Percentiles rank a stretch among this genome's conserved stretches.
Evolutionary conservation across 1,140 invertebrate species (phyloP).

Genomic region (Tetraneura akinire): DNA sequence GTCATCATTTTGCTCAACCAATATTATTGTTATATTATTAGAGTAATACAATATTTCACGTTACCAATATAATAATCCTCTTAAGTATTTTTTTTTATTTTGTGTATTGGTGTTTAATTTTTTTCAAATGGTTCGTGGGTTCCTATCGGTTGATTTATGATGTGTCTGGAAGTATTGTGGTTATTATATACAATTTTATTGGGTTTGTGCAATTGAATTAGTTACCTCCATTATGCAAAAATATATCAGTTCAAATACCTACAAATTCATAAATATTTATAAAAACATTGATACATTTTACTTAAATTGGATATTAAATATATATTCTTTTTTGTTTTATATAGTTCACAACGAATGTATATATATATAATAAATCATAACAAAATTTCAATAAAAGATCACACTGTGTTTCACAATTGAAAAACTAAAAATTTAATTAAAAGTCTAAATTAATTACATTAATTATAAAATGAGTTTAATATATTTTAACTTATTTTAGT

Average conservation of each 20-base stretch:
- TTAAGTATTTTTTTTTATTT: conserved; percentile 42
- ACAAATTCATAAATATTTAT: conserved; percentile 6
- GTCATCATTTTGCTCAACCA: conserved; percentile 50
- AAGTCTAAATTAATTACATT: conserved; percentile 1
- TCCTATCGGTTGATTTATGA: conserved; percentile 50
- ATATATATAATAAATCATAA: conserved; percentile 36
- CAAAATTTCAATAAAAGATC: conserved; percentile 8
- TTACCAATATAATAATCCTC: conserved; percentile 48
- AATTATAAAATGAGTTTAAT: too few species aligned
- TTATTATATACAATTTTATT: conserved; percentile 36
- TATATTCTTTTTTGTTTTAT: neutral
- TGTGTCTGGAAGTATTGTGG: conserved; percentile 18
- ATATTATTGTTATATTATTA: conserved; percentile 45
- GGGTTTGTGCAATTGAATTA: conserved; percentile 50
- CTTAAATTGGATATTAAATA: conserved; percentile 8
- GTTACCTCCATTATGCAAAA: conserved; percentile 24
- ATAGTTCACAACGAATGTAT: conserved; percentile 20
- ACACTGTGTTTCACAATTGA: conserved; percentile 39
- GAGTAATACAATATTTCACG: conserved; percentile 44
- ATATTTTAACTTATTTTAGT: neutral
- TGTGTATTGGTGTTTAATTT: conserved; percentile 26
- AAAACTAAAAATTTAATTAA: neutral
- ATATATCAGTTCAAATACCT: conserved; percentile 3
- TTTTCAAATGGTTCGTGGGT: conserved; percentile 46
- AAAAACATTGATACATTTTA: neutral